These are phyloP conservation scores for Mallotus villosus DNA, from an alignment of 2,797 vertebrate genomes.

Conservation along the genomic window DNA sequence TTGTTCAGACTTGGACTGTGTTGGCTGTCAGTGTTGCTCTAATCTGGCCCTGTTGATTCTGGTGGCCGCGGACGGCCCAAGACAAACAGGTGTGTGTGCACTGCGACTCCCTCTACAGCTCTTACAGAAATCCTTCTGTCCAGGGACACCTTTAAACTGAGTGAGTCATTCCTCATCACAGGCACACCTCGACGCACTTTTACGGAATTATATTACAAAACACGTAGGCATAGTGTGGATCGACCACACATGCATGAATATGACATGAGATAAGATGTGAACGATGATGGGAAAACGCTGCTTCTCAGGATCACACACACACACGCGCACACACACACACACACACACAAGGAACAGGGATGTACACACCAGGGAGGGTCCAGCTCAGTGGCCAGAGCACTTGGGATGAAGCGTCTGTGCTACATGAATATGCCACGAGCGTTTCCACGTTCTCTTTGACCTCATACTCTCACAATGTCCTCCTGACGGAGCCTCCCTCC, in stretches of 20 bases:
- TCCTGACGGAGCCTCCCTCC: conserved; percentile 3
- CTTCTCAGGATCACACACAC: too few relatives aligned
- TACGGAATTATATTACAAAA: not conserved
- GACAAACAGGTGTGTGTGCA: conserved; percentile 61
- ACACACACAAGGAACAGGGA: too few relatives aligned
- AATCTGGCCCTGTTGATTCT: conserved; percentile 38
- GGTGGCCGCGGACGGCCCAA: conserved; percentile 38
- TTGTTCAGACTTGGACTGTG: not conserved
- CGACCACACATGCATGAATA: too few relatives aligned
- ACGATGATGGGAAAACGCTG: too few relatives aligned
- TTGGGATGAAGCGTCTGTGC: too few relatives aligned
- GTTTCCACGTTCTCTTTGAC: too few relatives aligned
- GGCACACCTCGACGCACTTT: conserved; percentile 19
- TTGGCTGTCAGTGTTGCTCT: conserved; percentile 12
- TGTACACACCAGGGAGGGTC: too few relatives aligned
- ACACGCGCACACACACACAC: too few relatives aligned
- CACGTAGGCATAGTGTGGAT: too few relatives aligned
- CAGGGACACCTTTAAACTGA: not conserved
- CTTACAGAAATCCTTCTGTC: conserved; percentile 4
- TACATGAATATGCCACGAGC: too few relatives aligned
- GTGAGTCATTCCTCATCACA: conserved; percentile 4
- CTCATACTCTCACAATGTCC: not conserved
- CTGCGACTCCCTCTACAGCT: conserved; percentile 38
- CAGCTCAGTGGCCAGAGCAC: too few relatives aligned
- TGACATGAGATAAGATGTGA: too few relatives aligned